Conservation (phyloP, 2,888 invertebrate species). For the Dynastes grantii region DNA sequence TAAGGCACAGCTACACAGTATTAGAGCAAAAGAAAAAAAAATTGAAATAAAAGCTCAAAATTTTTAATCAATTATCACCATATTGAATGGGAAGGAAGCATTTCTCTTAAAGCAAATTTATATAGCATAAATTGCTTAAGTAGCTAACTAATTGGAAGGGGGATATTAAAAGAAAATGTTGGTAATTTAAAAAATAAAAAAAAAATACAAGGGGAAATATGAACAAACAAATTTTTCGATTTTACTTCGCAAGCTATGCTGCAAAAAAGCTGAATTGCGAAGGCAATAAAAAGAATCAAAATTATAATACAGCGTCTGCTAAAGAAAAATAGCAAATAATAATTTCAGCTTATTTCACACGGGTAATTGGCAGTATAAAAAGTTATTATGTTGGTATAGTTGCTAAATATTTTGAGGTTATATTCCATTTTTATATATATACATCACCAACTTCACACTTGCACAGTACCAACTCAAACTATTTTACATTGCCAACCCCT, state of each 20-base stretch:
- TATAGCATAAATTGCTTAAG: constrained; percentile 69
- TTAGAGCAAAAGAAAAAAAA: constrained; percentile 45
- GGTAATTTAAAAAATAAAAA: constrained; percentile 7
- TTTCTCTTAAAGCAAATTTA: constrained; percentile 69
- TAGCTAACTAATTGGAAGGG: constrained; percentile 59
- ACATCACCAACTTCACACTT: no score
- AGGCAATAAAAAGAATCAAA: background rate
- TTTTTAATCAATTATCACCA: background rate
- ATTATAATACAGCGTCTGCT: background rate
- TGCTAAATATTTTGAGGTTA: no score
- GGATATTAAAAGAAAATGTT: constrained; percentile 42
- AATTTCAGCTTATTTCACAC: background rate
- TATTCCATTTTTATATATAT: no score
- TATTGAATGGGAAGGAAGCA: constrained; percentile 10
- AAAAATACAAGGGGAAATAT: background rate
- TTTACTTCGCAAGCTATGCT: constrained; percentile 6
- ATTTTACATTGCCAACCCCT: constrained; percentile 1
- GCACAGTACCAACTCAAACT: no score
- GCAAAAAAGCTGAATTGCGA: constrained; percentile 9
- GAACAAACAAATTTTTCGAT: constrained; percentile 52
- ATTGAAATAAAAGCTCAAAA: constrained; percentile 10
- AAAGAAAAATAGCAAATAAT: background rate
- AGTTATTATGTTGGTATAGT: no score
- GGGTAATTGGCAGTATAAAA: no score
- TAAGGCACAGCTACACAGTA: constrained; percentile 64